Base-by-base conservation (phyloP, 2,888 invertebrate genomes). In the Scrobipalpa atriplicella region DNA sequence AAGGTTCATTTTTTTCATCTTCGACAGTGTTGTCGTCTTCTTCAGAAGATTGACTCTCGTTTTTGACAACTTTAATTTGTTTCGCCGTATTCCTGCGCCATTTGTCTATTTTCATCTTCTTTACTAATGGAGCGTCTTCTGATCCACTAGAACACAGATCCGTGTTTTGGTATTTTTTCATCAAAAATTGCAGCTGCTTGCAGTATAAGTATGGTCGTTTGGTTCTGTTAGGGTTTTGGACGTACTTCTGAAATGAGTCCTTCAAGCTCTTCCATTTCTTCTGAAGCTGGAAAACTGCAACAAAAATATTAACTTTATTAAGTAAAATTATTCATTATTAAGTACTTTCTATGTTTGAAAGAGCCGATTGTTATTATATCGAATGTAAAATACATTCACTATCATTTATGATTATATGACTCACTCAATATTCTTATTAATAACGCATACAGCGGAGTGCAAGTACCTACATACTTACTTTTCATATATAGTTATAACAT, bases 241-340 rank as follows among this genome's bases (percentile, higher is more conserved):
- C 64, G 75, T 87, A 90, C 68, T 91, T 91, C 68, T 85, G 84
- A 69, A 86, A 92, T 70, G 88, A 87, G 69, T 92, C 92, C 38
- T 90, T 78, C 13, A 92, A 86, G 71, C 92, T 88, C 71, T 92
- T 92, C 92, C 92, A 92, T 80, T 92, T 92, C 77, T 90, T 92
- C 74, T 92, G 91, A 8, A 92, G 80, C 75, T 92, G 90, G 7
- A 90, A 76, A 78, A 90, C 92, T 92, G 85, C 67, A 85, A 87
- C 66, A 73, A 29, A 9, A 51, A 29, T 11, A 19, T n/a, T 2
- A 16, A 47, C 9, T 10, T 16, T 47, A 8, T 47, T 47, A 3
- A 52, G 19, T 19, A 19, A 54, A n/a, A n/a, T n/a, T n/a, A n/a
- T n/a, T n/a, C n/a, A n/a, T n/a, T n/a, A n/a, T 1, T 47, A 16